Conservation (phyloP, 2,797 vertebrate species). For the Orestias chungarensis region DNA sequence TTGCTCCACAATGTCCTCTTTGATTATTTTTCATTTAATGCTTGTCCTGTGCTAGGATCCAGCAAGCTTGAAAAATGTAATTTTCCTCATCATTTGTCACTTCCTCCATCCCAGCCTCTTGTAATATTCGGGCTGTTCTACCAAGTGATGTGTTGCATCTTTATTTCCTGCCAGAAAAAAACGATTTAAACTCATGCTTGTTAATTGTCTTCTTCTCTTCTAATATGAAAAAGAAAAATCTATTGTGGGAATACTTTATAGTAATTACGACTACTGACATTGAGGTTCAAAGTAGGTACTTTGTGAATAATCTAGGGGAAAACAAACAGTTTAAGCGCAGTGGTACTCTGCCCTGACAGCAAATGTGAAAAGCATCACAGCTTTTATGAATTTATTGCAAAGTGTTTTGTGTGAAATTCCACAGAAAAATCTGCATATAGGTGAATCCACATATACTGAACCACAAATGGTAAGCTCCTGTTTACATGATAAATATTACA, state of each 20-base stretch:
- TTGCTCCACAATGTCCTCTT: background rate
- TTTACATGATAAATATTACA: too few species aligned
- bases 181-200: background rate
- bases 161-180: constrained; percentile 19
- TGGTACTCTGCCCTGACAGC: constrained; percentile 37
- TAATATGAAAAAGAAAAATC: background rate
- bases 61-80: constrained; percentile 15
- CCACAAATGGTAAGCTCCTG: too few species aligned
- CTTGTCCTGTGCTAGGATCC: constrained; percentile 21
- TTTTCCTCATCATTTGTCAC: constrained; percentile 45
- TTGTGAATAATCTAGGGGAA: background rate
- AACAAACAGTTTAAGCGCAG: constrained; percentile 25
- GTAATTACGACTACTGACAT: background rate
- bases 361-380: constrained; percentile 59
- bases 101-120: constrained; percentile 5
- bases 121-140: background rate
- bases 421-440: too few species aligned
- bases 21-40: constrained; percentile 33
- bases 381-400: constrained; percentile 20
- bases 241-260: background rate
- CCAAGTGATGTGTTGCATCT: constrained; percentile 5
- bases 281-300: background rate
- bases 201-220: constrained; percentile 12
- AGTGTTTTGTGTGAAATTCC: too few species aligned
- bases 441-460: too few species aligned